Evolutionary conservation across 2,797 vertebrate species (phyloP).

Genomic region (Podargus strigoides): DNA sequence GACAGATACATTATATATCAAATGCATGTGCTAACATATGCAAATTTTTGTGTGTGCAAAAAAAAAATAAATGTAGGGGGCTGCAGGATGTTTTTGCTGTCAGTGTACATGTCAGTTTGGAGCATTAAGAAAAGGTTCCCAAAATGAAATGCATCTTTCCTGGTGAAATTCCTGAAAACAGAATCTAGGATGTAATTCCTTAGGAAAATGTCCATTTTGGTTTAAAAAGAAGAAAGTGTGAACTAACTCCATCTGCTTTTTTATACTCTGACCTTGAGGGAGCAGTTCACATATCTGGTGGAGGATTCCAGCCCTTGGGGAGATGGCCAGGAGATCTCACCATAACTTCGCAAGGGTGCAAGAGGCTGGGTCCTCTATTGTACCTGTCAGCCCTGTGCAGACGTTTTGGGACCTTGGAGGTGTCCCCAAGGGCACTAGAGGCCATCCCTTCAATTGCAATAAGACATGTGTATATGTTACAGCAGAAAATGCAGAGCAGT

Average conservation of each 20-base stretch:
- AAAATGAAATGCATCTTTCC: not conserved
- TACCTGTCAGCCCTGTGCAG: not conserved
- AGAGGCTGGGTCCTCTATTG: not conserved
- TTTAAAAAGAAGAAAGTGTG: not conserved
- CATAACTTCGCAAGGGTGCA: not conserved
- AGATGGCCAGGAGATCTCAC: not conserved
- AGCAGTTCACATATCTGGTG: not conserved
- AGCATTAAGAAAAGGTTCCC: not conserved
- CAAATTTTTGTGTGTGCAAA: slow-evolving; percentile 10
- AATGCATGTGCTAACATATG: slow-evolving; percentile 19
- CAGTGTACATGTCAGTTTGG: not conserved
- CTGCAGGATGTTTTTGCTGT: slow-evolving; percentile 9
- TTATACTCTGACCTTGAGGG: not conserved
- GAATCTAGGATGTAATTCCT: not conserved
- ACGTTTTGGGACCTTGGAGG: not conserved
- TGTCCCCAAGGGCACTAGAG: not conserved
- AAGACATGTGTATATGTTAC: not conserved
- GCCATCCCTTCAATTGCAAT: fast-evolving
- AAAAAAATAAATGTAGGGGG: not conserved
- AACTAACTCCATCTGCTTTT: not conserved
- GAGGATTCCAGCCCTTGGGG: not conserved
- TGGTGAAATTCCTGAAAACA: not conserved
- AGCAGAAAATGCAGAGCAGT: not conserved
- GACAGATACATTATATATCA: slow-evolving; percentile 27
- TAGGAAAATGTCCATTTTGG: not conserved